These are phyloP conservation scores for Hydrozoanthus tunicans DNA, from an alignment of 64 coral and sea anemone genomes.

Conservation along the genomic window DNA sequence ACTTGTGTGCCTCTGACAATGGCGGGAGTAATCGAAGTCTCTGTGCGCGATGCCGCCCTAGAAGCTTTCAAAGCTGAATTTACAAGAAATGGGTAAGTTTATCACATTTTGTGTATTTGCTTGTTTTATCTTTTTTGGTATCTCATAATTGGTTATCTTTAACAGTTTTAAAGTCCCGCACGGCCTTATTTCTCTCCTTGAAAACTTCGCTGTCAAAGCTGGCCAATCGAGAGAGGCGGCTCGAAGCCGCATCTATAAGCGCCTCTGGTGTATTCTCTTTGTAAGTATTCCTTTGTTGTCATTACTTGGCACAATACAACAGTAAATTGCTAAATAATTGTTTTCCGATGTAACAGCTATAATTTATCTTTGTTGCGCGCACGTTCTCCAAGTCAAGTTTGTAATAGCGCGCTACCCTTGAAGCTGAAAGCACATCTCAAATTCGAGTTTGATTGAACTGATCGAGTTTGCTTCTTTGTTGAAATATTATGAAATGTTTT, in stretches of 20 bases:
- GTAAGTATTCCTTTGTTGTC: constrained; percentile 7
- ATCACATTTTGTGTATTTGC: constrained; percentile 8
- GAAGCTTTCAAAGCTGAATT: constrained; percentile 7
- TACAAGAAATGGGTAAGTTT: constrained; percentile 1
- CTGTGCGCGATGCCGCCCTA: constrained; percentile 4
- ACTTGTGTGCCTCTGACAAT: neutral
- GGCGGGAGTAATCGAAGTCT: constrained; percentile 5
- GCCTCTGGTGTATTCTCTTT: neutral
- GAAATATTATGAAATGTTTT: neutral
- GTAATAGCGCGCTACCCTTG: neutral
- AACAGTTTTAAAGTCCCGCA: neutral
- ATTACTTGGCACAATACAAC: constrained; percentile 7
- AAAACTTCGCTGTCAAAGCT: too few species aligned
- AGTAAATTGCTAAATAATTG: constrained; percentile 8
- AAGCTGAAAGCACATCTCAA: constrained; percentile 7
- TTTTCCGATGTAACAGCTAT: constrained; percentile 7
- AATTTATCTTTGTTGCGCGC: constrained; percentile 7
- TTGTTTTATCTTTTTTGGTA: constrained; percentile 8
- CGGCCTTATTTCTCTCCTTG: too few species aligned
- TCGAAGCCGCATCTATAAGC: too few species aligned
- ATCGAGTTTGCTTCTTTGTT: neutral
- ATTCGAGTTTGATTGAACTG: constrained; percentile 2
- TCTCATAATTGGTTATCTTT: constrained; percentile 8
- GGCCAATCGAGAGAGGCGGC: too few species aligned
- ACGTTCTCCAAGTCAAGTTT: constrained; percentile 7